Evolutionary conservation across 2,888 invertebrate species (phyloP).

Genomic region (Sphaerophoria rueppellii): DNA sequence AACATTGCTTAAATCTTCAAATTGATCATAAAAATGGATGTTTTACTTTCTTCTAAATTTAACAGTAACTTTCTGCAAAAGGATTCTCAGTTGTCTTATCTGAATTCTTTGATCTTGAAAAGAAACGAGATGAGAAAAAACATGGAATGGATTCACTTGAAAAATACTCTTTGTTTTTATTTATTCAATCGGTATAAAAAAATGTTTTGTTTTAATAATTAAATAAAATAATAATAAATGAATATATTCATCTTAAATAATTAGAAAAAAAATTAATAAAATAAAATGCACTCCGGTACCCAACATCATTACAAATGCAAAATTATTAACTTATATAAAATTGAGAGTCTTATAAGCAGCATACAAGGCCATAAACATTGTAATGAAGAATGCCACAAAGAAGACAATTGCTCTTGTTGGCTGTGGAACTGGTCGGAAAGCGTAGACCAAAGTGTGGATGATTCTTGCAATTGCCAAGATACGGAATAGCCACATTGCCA

Average conservation of each 20-base stretch:
- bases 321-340: conserved; percentile 38
- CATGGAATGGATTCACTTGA: too few species aligned
- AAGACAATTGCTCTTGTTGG: conserved; percentile 83
- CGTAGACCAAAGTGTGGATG: conserved; percentile 86
- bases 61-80: too few species aligned
- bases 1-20: too few species aligned
- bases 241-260: conserved; percentile 12
- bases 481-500: conserved; percentile 84
- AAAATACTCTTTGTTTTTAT: not conserved
- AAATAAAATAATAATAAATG: not conserved
- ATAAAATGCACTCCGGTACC: conserved; percentile 35
- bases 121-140: too few species aligned
- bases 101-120: too few species aligned
- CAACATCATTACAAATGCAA: conserved; percentile 1
- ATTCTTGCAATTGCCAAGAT: conserved; percentile 84
- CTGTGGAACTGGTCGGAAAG: conserved; percentile 85
- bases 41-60: too few species aligned
- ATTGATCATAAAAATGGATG: too few species aligned
- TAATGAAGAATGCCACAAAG: conserved; percentile 81
- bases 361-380: conserved; percentile 82
- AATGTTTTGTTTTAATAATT: not conserved
- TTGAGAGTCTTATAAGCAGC: conserved; percentile 37
- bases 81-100: too few species aligned
- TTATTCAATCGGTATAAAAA: not conserved
- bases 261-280: not conserved